A percentile compares a stretch with the other conserved stretches of the same genome.
Conservation (phyloP, 1,140 invertebrate species). For the Ladona fulva region DNA sequence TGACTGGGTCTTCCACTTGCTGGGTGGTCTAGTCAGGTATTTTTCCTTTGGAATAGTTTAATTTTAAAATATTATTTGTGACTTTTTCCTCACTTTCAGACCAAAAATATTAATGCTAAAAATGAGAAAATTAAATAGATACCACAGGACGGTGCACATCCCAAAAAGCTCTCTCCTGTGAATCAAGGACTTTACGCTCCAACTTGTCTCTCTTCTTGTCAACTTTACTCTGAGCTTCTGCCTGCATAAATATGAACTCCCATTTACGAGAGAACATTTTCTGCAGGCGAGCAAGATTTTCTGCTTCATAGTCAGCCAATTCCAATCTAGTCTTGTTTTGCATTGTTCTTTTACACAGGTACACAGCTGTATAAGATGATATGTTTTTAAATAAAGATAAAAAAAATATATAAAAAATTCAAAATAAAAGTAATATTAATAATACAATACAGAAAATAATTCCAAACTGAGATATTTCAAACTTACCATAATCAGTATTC, state of each 20-base stretch:
- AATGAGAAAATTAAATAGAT: conserved; percentile 28
- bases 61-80: no score
- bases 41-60: no score
- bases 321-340: conserved; percentile 97
- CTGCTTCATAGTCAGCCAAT: conserved; percentile 96
- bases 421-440: conserved; percentile 19
- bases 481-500: conserved; percentile 95
- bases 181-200: conserved; percentile 95
- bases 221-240: conserved; percentile 77
- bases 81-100: no score
- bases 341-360: conserved; percentile 99
- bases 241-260: conserved; percentile 99
- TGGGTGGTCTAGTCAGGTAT: no score
- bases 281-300: conserved; percentile 92
- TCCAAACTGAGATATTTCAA: not conserved
- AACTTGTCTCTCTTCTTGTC: conserved; percentile 98
- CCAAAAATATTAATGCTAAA: no score
- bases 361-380: conserved; percentile 67
- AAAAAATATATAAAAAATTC: conserved; percentile 18
- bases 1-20: no score
- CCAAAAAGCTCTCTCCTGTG: conserved; percentile 99
- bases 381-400: conserved; percentile 18
- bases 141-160: conserved; percentile 97
- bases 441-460: conserved; percentile 16
- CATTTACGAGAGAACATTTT: conserved; percentile 99